Percentiles rank a stretch among this genome's conserved stretches.
Evolutionary conservation across 2,113 vertebrate species (phyloP).

Genomic region (Corydoras maculifer): DNA sequence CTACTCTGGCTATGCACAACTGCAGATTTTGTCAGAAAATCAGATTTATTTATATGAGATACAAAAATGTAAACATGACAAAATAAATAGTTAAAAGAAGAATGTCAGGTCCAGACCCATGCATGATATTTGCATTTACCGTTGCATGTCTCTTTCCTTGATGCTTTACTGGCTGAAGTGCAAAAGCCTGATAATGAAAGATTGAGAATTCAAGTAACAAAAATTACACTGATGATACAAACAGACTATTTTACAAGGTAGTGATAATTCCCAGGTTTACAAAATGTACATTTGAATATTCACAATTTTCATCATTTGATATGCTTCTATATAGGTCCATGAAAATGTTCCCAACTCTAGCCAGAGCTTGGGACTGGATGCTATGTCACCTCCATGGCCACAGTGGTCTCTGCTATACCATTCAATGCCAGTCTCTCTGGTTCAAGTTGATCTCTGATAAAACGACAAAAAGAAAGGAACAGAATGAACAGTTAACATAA

Average conservation of each 20-base stretch:
- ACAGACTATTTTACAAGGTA: conserved; percentile 97
- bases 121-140: conserved; percentile 87
- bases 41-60: conserved; percentile 91
- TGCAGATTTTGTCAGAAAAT: conserved; percentile 75
- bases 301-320: conserved; percentile 62
- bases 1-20: neutral
- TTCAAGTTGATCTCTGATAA: conserved; percentile 79
- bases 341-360: conserved; percentile 58
- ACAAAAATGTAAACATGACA: conserved; percentile 97
- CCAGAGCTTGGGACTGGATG: conserved; percentile 49
- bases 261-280: conserved; percentile 90
- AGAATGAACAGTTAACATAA: too few species aligned
- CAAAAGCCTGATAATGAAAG: conserved; percentile 43
- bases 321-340: conserved; percentile 68
- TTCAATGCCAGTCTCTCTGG: conserved; percentile 82
- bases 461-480: conserved; percentile 1
- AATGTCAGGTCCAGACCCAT: conserved; percentile 85
- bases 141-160: conserved; percentile 60
- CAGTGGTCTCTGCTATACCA: conserved; percentile 84
- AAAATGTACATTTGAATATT: conserved; percentile 88
- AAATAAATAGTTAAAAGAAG: conserved; percentile 97
- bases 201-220: conserved; percentile 94
- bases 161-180: conserved; percentile 64
- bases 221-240: conserved; percentile 90
- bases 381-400: conserved; percentile 95